Percentiles rank a stretch among this genome's conserved stretches.
These are phyloP conservation scores for Halichondria panicea DNA, from an alignment of 37 sponge, comb jelly and placozoan species.

Conservation along the genomic window DNA sequence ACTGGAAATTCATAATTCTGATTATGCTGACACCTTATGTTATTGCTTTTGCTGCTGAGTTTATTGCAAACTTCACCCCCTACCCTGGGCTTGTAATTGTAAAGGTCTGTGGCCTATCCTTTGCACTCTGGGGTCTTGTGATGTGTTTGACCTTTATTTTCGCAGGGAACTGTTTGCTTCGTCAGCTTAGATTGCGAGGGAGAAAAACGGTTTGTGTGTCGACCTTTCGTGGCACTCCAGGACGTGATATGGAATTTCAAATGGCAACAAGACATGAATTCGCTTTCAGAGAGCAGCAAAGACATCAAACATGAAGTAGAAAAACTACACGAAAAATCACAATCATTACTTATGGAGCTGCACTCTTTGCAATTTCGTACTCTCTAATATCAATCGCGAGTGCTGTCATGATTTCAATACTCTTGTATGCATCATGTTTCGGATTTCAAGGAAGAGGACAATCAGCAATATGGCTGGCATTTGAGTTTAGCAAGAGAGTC, in stretches of 20 bases:
- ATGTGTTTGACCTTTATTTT: slow-evolving; percentile 35
- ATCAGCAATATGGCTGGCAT: background rate
- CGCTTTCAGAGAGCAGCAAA: background rate
- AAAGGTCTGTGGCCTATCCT: slow-evolving; percentile 28
- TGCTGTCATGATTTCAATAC: background rate
- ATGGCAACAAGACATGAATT: too few relatives aligned
- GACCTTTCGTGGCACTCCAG: background rate
- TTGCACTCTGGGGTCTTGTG: slow-evolving; percentile 43
- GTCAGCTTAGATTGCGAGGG: background rate
- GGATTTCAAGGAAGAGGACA: background rate
- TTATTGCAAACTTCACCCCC: slow-evolving; percentile 1
- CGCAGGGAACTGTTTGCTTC: slow-evolving; percentile 17
- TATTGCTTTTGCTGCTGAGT: slow-evolving; percentile 28
- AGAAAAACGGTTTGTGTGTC: background rate
- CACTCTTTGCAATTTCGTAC: slow-evolving; percentile 28
- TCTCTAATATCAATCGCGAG: slow-evolving; percentile 15
- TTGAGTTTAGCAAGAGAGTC: background rate
- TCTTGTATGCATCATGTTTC: slow-evolving; percentile 17
- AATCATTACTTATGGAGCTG: slow-evolving; percentile 36
- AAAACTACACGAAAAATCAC: slow-evolving; percentile 35
- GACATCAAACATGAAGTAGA: slow-evolving; percentile 3
- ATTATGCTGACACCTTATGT: slow-evolving; percentile 37
- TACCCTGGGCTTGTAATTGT: slow-evolving; percentile 33
- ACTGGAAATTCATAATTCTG: slow-evolving; percentile 13
- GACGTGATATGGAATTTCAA: background rate